phyloP scores from a whole-genome alignment of 2,113 vertebrate species.

The Choloepus hoffmanni region DNA sequence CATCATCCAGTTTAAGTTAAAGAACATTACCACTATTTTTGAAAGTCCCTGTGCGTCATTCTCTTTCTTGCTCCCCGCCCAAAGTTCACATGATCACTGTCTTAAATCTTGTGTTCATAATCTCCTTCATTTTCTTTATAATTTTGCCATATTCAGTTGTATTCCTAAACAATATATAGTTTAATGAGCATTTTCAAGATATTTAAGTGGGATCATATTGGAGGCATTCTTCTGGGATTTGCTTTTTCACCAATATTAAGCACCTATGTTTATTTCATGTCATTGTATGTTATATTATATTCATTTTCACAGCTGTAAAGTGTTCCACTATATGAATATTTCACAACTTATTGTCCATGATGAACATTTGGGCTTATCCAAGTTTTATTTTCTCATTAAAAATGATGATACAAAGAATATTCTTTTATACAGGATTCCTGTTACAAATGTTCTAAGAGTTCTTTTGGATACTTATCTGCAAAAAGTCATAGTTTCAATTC shows the following conservation, averaged over 20 bases:
- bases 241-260: constrained; percentile 1
- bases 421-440: not conserved
- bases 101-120: constrained; percentile 27
- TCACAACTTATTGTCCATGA: not conserved
- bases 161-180: not conserved
- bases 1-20: constrained; percentile 41
- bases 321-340: constrained; percentile 12
- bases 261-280: not conserved
- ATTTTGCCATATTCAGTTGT: constrained; percentile 3
- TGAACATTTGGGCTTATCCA: constrained; percentile 14
- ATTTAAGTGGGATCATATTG: not conserved
- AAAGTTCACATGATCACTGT: not conserved
- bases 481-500: not conserved
- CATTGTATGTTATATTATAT: not conserved
- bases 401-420: not conserved
- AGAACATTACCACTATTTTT: constrained; percentile 29
- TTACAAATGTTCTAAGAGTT: constrained; percentile 45
- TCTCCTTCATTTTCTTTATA: constrained; percentile 46
- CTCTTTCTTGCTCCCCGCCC: not conserved
- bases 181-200: not conserved
- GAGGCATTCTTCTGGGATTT: not conserved
- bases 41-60: not conserved
- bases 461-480: constrained; percentile 5
- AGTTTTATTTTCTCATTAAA: not conserved
- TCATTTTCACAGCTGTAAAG: not conserved